Base-by-base conservation (phyloP, 2,797 vertebrate species). In the Platyrinchus mystaceus region DNA sequence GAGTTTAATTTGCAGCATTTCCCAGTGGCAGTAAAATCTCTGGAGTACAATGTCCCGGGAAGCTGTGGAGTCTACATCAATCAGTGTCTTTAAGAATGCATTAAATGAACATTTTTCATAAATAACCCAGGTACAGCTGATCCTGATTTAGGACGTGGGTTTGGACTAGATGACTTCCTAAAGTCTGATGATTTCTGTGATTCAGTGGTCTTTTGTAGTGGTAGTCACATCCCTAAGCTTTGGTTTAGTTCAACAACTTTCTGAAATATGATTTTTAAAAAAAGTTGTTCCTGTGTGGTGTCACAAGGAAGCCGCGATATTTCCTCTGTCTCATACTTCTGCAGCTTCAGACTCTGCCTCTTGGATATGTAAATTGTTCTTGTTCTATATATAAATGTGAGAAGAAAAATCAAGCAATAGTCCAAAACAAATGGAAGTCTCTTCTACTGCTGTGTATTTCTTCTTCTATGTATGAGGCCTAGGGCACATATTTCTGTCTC, bases 61-160 rank as follows among this genome's bases (percentile, higher is more conserved):
- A 63, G 16, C 47, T 69, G 14, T 21, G 30, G 3, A 37, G 44
- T 28, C 7, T 39, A 18, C 28, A 60, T 56, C 20, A 41, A 9
- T 24, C 19, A 24, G 8, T 0, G 0, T 68, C 20, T 52, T 52
- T 70, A 64, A 44, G 27, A 59, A 47, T 0, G 0, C 2, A 26
- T 75, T n/a, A 44, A 59, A 75, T 22, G 6, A 17, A 26, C 7
- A 32, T 50, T 66, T 90, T 39, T 53, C 4, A 1, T 43, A 79
- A 74, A 26, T 66, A 63, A 82, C 9, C 13, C 32, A 47, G 12
- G 24, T 28, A 36, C 7, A 47, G 32, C 6, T 52, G 27, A 47
- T 59, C 27, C 47, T 59, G 41, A 81, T 9, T 20, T 36, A 67
- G 18, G 26, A 55, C 2, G 6, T 10, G 20, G 26, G 4, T 69